These are phyloP conservation scores for Cynodonichthys magdalenae DNA, from an alignment of 2,797 vertebrate genomes.

Conservation along the genomic window DNA sequence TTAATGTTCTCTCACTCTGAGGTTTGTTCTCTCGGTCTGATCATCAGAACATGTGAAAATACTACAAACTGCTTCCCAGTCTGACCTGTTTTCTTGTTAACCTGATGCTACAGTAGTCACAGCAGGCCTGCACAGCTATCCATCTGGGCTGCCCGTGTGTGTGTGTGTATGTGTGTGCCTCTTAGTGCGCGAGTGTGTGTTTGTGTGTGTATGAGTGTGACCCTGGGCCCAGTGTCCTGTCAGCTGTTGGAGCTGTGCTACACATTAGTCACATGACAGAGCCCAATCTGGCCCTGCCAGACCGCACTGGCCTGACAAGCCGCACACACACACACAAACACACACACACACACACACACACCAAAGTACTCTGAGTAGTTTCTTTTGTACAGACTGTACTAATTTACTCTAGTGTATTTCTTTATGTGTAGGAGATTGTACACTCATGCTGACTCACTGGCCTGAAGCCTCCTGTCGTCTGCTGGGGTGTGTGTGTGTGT, in stretches of 20 bases:
- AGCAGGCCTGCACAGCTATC: slow-evolving; percentile 75
- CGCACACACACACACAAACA: slow-evolving; percentile 23
- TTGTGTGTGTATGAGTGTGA: slow-evolving; percentile 60
- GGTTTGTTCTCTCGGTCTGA: slow-evolving; percentile 50
- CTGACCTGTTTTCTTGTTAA: slow-evolving; percentile 82
- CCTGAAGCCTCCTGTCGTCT: slow-evolving; percentile 18
- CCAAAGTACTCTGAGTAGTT: slow-evolving; percentile 15
- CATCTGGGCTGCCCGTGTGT: slow-evolving; percentile 68
- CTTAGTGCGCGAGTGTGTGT: slow-evolving; percentile 13
- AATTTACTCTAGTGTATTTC: background rate
- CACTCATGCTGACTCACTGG: slow-evolving; percentile 17
- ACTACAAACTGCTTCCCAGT: slow-evolving; percentile 63
- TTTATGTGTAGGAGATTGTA: slow-evolving; percentile 10
- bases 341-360: too few relatives aligned
- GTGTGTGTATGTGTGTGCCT: slow-evolving; percentile 14
- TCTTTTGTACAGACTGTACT: slow-evolving; percentile 6
- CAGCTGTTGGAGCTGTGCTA: slow-evolving; percentile 84
- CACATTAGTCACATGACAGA: slow-evolving; percentile 86
- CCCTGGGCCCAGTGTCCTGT: slow-evolving; percentile 83
- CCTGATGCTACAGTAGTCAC: slow-evolving; percentile 80
- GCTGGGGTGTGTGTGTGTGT: slow-evolving; percentile 54
- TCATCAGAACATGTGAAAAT: slow-evolving; percentile 56
- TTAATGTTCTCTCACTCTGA: slow-evolving; percentile 10
- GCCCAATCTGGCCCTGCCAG: slow-evolving; percentile 83
- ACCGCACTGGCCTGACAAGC: slow-evolving; percentile 69